Base-by-base conservation (phyloP, 2,888 invertebrate species). In the Brachynemurus nebulosus region DNA sequence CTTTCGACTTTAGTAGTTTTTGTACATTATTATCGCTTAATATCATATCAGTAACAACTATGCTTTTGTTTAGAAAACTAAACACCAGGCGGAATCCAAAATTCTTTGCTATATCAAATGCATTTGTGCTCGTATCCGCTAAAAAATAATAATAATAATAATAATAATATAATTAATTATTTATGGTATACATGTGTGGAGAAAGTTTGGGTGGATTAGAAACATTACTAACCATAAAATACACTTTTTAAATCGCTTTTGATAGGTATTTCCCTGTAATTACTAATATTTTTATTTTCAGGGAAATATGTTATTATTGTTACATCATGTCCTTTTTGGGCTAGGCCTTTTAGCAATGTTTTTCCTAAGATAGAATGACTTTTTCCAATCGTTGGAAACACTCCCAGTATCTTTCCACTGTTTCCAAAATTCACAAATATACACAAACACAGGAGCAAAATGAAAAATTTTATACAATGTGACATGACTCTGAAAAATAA, bases 321-420 rank as follows among this genome's bases (percentile, higher is more conserved):
- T 43, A 74, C 68, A 48, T 72, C 66, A 53, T 74, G 71, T 45
- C 71, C 66, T 17, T 67, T 61, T 52, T 61, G 64, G 11, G 70
- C 69, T 35, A 74, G 58, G 51, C 69, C 70, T 37, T 66, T 64
- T 49, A 74, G 63, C 40, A 74, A 57, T 19, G 61, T 37, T 27
- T 49, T 50, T 1, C 56, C 56, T 17, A 57, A 41, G 38, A 54
- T 54, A 25, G 54, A 52, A 39, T 56, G 56, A 40, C 55, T 56
- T 38, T 46, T 52, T 18, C 53, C 53, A 1, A 52, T 53, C 40
- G 53, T 50, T 33, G 50, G 49, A 47, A 55, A 57, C 19, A 58
- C 49, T 14, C 54, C 56, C 36, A 58, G 43, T 36, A 58, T 54
- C 45, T 52, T 55, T 1, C n/a, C n/a, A n/a, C n/a, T n/a, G n/a